Base-by-base conservation (phyloP, 1,140 invertebrate species). In the Lamellibrachia luymesi region DNA sequence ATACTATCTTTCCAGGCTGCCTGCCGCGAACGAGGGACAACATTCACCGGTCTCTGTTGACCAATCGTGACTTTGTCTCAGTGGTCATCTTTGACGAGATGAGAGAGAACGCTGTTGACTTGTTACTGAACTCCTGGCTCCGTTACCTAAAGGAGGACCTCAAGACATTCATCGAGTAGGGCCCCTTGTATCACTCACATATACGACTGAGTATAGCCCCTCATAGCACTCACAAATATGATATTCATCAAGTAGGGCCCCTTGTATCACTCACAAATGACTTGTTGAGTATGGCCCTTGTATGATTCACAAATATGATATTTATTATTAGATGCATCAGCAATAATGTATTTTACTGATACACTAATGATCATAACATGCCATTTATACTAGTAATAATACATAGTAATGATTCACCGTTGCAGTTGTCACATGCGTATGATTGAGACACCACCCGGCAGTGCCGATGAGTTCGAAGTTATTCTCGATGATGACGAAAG, bases 121-220 rank as follows among this genome's bases (percentile, higher is more conserved):
- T 93, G 49, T 93, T 96, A 90, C 95, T 96, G 93, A 93, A 95
- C 27, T 94, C 95, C 5, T 96, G 96, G 96, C 94, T 96, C 22
- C 92, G 94, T 64, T 96, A 94, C 91, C 95, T 96, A 0, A 96
- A 96, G 93, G 95, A 96, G 50, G 96, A 96, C 93, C 94, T 96
- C 5, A 96, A 96, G 93, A 94, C 94, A 92, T 96, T 96, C 93
- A 93, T 96, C 50, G 96, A 96, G 96, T 96, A 95, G 95, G 96
- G 94, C 27, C 8, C 27, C 17, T 52, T 51, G n/a, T 92, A 56
- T 56, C 52, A 56, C 52, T 56, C 52, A 56, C 13, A 13, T 7
- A 56, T 56, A 56, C 13, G 13, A 56, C 13, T 56, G 52, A 56
- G 52, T 56, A 56, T 56, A 13, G 52, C 52, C 52, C 4, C 4